Percentiles rank a stretch among this genome's conserved stretches.
Evolutionary conservation across 2,888 invertebrate genomes (phyloP).

Genomic region (Lepidocyrtinus sp.): DNA sequence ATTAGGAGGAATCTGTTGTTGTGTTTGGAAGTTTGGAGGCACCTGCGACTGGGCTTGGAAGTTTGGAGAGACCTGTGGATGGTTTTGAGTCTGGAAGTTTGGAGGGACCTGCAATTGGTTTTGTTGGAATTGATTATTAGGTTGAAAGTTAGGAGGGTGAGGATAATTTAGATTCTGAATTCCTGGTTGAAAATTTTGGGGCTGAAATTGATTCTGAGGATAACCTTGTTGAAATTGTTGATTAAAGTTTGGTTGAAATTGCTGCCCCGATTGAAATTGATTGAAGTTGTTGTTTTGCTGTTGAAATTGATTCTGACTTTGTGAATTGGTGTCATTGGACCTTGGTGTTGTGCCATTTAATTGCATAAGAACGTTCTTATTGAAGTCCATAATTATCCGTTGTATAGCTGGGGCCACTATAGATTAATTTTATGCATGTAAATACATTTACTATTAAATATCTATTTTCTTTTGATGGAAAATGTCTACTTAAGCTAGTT

Average conservation of each 20-base stretch:
- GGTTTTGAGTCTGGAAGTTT: not conserved
- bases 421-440: too few species aligned
- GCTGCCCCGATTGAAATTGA: constrained; percentile 43
- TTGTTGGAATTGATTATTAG: not conserved
- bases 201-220: not conserved
- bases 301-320: not conserved
- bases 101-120: not conserved
- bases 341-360: constrained; percentile 29
- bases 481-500: too few species aligned
- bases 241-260: not conserved
- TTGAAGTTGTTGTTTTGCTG: constrained; percentile 20
- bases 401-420: not conserved
- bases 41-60: not conserved
- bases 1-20: too few species aligned
- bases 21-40: not conserved
- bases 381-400: not conserved
- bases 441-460: too few species aligned
- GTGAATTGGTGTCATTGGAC: not conserved
- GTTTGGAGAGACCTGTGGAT: not conserved
- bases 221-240: not conserved
- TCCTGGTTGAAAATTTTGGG: not conserved
- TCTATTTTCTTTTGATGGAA: too few species aligned
- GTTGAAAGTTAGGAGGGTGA: not conserved
- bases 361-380: constrained; percentile 11
- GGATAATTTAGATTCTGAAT: not conserved